Conservation (phyloP, 2,888 invertebrate genomes). For the Ochropacha duplaris region DNA sequence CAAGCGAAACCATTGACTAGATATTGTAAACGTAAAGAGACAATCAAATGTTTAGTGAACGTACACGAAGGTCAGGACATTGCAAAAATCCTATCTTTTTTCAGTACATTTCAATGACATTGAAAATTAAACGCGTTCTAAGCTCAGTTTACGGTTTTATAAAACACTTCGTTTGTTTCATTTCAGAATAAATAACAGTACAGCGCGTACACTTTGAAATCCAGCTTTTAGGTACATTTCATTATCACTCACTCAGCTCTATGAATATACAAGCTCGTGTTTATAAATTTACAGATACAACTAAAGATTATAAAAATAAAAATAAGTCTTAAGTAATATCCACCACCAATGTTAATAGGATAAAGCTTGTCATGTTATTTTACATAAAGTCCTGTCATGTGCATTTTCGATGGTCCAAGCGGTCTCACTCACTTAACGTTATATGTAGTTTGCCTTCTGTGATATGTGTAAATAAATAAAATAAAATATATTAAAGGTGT, state of each 20-base stretch:
- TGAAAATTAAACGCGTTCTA: slow-evolving; percentile 41
- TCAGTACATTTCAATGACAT: slow-evolving; percentile 56
- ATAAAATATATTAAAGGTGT: neutral
- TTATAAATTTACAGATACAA: slow-evolving; percentile 27
- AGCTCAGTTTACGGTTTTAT: slow-evolving; percentile 18
- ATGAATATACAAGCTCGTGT: slow-evolving; percentile 53
- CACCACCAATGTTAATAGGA: slow-evolving; percentile 71
- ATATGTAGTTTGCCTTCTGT: neutral
- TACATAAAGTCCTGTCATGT: slow-evolving; percentile 59
- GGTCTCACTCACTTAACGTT: slow-evolving; percentile 43
- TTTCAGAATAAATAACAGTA: slow-evolving; percentile 20
- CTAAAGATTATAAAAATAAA: slow-evolving; percentile 34
- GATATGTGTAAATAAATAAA: neutral
- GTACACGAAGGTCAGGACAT: slow-evolving; percentile 51
- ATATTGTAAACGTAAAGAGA: slow-evolving; percentile 23
- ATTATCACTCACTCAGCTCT: slow-evolving; percentile 44
- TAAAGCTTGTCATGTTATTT: slow-evolving; percentile 36
- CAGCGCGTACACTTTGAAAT: slow-evolving; percentile 28
- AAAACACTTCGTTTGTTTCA: slow-evolving; percentile 23
- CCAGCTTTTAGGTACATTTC: slow-evolving; percentile 5
- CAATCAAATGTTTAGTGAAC: slow-evolving; percentile 55
- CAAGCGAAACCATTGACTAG: slow-evolving; percentile 3
- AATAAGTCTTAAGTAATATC: slow-evolving; percentile 52
- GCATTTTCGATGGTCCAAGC: slow-evolving; percentile 75
- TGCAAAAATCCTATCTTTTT: slow-evolving; percentile 56